phyloP scores from a whole-genome alignment of 2,113 vertebrate genomes.

The Aptenodytes forsteri region DNA sequence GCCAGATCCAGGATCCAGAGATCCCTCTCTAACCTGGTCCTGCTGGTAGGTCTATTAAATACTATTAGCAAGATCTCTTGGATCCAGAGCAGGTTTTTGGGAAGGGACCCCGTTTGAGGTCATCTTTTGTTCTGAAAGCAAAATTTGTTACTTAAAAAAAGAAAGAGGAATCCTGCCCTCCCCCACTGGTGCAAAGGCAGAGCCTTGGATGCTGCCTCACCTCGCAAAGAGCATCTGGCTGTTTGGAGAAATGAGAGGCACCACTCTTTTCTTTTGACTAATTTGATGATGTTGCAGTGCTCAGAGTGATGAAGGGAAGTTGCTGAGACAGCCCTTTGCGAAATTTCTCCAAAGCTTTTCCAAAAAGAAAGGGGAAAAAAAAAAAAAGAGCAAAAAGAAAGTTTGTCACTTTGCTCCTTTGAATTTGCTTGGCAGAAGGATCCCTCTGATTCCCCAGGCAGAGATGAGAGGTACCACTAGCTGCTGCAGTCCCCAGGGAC shows the following conservation, averaged over 20 bases:
- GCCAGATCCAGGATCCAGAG: neutral
- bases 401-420: neutral
- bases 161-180: constrained; percentile 24
- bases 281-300: constrained; percentile 66
- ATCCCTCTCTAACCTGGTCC: neutral
- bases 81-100: neutral
- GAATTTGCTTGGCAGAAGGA: constrained; percentile 13
- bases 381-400: neutral
- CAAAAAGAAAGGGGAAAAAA: neutral
- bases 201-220: neutral
- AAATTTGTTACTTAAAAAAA: neutral
- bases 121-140: neutral
- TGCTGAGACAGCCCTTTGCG: constrained; percentile 63
- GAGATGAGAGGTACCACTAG: neutral
- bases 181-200: neutral
- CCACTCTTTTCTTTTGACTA: constrained; percentile 66
- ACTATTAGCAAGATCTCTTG: neutral
- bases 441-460: neutral
- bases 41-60: neutral
- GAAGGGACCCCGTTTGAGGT: rapidly evolving
- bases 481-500: neutral
- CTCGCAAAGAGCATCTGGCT: constrained; percentile 53
- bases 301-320: constrained; percentile 49
- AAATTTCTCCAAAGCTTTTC: constrained; percentile 56
- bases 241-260: constrained; percentile 52